These are phyloP conservation scores for Allochrocebus solatus DNA, from an alignment of 2,797 vertebrate species.

Conservation along the genomic window DNA sequence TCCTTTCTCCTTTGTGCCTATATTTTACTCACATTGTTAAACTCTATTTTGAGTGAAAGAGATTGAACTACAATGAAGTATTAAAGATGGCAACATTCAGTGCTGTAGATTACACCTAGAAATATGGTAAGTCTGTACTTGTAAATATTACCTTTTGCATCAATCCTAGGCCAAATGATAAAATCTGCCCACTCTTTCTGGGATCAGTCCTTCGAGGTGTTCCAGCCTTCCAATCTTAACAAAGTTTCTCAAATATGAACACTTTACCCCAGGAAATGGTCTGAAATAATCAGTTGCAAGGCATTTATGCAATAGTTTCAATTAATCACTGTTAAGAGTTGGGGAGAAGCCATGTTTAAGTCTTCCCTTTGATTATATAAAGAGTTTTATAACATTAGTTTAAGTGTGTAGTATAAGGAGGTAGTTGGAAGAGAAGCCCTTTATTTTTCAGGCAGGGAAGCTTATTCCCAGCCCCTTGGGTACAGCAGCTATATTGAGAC, in stretches of 20 bases:
- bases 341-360: not conserved
- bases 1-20: not conserved
- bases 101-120: not conserved
- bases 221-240: not conserved
- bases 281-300: not conserved
- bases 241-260: not conserved
- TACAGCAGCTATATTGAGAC: not conserved
- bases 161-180: not conserved
- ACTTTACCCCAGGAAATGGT: not conserved
- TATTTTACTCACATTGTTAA: constrained; percentile 11
- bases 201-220: not conserved
- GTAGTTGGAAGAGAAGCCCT: not conserved
- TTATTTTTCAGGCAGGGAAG: not conserved
- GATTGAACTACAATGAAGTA: not conserved
- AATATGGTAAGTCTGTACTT: not conserved
- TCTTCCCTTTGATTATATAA: not conserved
- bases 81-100: not conserved
- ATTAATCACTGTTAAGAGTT: not conserved
- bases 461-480: not conserved
- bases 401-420: not conserved
- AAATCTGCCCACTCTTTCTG: not conserved
- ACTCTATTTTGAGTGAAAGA: not conserved
- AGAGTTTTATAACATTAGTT: not conserved
- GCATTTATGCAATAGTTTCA: not conserved
- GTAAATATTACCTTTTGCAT: not conserved